These are phyloP conservation scores for Papilio elwesi DNA, from an alignment of 2,888 invertebrate genomes.

Conservation along the genomic window DNA sequence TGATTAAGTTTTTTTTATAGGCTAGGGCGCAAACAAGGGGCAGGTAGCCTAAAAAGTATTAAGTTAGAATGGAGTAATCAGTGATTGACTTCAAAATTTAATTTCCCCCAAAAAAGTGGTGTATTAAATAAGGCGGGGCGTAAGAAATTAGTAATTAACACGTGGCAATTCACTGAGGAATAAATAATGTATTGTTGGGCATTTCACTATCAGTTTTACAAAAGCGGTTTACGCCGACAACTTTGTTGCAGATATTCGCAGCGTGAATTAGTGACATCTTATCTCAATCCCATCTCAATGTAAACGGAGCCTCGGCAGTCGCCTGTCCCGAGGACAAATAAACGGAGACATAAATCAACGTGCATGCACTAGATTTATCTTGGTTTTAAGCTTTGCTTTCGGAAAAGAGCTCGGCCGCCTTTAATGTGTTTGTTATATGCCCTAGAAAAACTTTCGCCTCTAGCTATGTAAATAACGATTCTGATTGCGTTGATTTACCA, in stretches of 20 bases:
- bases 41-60: too few relatives aligned
- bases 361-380: conserved; percentile 77
- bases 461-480: conserved; percentile 42
- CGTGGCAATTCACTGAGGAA: neutral
- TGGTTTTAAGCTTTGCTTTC: conserved; percentile 63
- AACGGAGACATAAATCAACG: conserved; percentile 82
- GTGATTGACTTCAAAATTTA: too few relatives aligned
- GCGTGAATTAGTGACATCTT: conserved; percentile 69
- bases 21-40: too few relatives aligned
- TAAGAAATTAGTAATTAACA: neutral
- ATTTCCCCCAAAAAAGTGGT: too few relatives aligned
- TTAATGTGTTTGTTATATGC: conserved; percentile 76
- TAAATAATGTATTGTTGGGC: neutral
- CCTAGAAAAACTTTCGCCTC: conserved; percentile 50
- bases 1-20: too few relatives aligned
- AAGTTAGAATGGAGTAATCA: too few relatives aligned
- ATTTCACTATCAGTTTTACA: conserved; percentile 8
- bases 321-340: conserved; percentile 76
- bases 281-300: conserved; percentile 71
- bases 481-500: conserved; percentile 35
- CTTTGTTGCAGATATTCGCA: conserved; percentile 73
- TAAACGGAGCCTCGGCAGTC: conserved; percentile 65
- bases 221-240: conserved; percentile 60
- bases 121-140: too few relatives aligned
- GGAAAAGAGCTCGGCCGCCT: conserved; percentile 65